These are phyloP conservation scores for Bombus waltoni DNA, from an alignment of 1,140 invertebrate species.

Conservation along the genomic window DNA sequence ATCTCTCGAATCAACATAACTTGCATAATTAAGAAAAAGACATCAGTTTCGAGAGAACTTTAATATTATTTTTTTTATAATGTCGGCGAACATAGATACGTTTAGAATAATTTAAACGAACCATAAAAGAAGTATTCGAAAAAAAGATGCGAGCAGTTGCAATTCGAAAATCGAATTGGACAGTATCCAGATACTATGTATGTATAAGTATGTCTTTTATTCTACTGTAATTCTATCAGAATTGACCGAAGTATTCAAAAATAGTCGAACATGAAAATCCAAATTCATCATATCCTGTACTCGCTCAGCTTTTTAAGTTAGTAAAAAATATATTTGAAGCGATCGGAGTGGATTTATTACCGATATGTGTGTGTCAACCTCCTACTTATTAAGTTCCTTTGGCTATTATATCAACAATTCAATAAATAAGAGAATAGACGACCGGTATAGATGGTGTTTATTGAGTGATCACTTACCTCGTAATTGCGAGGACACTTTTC, in stretches of 20 bases:
- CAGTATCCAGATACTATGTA: conserved; percentile 9
- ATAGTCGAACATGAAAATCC: background rate
- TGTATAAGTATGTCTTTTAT: conserved; percentile 27
- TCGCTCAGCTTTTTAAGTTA: conserved; percentile 29
- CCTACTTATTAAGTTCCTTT: conserved; percentile 12
- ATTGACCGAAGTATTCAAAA: background rate
- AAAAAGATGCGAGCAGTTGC: background rate
- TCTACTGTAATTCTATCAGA: conserved; percentile 12
- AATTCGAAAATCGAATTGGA: conserved; percentile 5
- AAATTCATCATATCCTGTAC: conserved; percentile 9
- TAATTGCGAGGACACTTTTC: background rate
- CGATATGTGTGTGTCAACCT: background rate
- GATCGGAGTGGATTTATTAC: background rate
- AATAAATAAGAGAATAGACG: conserved; percentile 37
- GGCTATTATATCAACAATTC: background rate
- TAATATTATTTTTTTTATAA: background rate
- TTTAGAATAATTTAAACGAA: background rate
- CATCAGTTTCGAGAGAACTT: background rate
- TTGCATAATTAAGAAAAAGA: background rate
- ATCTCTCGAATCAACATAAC: conserved; percentile 6
- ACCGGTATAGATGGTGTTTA: conserved; percentile 35
- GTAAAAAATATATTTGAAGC: conserved; percentile 16
- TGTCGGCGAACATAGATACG: background rate
- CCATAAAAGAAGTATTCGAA: background rate
- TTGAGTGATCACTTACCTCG: background rate